Base-by-base conservation (phyloP, 2,888 invertebrate species). In the Elmis aenea region DNA sequence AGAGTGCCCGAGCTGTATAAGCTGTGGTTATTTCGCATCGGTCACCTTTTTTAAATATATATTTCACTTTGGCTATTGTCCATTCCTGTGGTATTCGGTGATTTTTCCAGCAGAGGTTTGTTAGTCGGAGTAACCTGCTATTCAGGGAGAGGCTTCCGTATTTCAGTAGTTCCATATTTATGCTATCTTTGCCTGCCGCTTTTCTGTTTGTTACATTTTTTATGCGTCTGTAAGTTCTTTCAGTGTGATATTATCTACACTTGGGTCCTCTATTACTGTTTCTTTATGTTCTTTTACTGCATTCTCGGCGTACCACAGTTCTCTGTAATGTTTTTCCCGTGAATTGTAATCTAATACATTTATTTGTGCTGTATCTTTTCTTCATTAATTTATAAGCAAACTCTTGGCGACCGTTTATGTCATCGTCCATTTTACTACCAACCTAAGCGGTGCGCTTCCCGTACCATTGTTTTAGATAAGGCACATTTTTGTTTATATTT, bases 101-200 rank as follows among this genome's bases (percentile, higher is more conserved):
- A 14, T 21, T 8, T 11, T 30, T 21, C 30, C 30, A 30, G 22
- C 30, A 30, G 22, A 22, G 13, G 11, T 22, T 22, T 13, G 10
- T 22, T 2, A 30, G 22, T 13, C 23, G 18, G 4, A 10, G 10
- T 20, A 28, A 12, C 14, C 18, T 16, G 14, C 18, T 13, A 12
- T 15, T 9, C 16, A 28, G 3, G 9, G 20, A 2, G 2, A 11
- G n/a, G 16, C 20, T 20, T 3, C 28, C 20, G 11, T 28, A 18
- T 20, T 28, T 28, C 10, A 28, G 13, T 16, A 28, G 9, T 28
- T 28, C 18, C 28, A 28, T 21, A 21, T 30, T 30, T 10, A 30
- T 30, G 20, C 13, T 22, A 10, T 21, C 22, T 11, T 11, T 11
- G 8, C 28, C 18, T 10, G 11, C 15, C 11, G 9, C 16, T 18